These are phyloP conservation scores for Epistrophella euchroma DNA, from an alignment of 2,888 invertebrate species.

Conservation along the genomic window DNA sequence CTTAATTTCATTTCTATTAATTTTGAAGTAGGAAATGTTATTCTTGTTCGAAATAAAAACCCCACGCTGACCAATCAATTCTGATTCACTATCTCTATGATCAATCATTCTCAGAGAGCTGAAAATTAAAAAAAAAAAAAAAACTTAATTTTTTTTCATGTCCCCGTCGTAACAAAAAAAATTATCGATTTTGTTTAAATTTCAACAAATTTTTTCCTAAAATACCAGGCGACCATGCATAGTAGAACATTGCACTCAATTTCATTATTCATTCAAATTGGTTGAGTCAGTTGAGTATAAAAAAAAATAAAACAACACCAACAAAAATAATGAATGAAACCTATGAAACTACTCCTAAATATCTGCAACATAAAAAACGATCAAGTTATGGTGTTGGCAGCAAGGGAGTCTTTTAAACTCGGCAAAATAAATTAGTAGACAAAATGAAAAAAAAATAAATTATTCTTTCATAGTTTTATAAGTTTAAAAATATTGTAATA, in stretches of 20 bases:
- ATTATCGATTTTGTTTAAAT: background rate
- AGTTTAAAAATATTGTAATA: too few species aligned
- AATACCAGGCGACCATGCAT: constrained; percentile 6
- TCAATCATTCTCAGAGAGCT: too few species aligned
- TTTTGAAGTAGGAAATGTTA: too few species aligned
- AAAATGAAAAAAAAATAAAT: background rate
- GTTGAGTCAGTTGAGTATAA: background rate
- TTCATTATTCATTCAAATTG: background rate
- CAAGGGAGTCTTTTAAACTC: background rate
- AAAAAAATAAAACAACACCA: background rate
- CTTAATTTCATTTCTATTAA: too few species aligned
- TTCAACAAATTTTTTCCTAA: constrained; percentile 17
- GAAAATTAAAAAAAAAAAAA: background rate
- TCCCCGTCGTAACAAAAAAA: background rate
- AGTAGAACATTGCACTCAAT: background rate
- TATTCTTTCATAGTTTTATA: too few species aligned
- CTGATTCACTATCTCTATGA: too few species aligned
- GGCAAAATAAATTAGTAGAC: background rate
- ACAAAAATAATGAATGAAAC: too few species aligned
- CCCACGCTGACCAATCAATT: too few species aligned
- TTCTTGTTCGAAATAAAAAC: too few species aligned
- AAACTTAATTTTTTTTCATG: background rate
- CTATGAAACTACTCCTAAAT: background rate
- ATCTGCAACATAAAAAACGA: background rate
- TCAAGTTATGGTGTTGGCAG: too few species aligned